Conservation (phyloP, 2,113 vertebrate species). For the Pseudolaguvia tuberculata region DNA sequence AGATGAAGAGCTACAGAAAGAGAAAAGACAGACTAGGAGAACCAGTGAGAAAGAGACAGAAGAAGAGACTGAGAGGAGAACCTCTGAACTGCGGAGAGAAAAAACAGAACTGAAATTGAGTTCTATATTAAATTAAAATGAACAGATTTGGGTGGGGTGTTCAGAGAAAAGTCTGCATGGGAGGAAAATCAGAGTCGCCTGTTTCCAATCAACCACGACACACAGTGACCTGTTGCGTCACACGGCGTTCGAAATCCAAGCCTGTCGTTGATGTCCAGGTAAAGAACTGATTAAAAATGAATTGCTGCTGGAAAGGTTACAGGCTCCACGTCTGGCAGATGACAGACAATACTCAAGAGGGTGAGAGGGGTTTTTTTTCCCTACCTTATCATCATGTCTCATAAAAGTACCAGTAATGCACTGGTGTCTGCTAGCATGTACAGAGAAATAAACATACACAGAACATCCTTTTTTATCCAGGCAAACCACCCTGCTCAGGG, state of each 20-base stretch:
- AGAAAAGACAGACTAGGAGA: neutral
- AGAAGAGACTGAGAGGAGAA: neutral
- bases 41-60: neutral
- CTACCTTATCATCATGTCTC: neutral
- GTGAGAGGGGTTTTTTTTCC: neutral
- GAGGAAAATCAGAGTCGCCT: neutral
- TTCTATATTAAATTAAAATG: slow-evolving; percentile 19
- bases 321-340: neutral
- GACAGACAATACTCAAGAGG: neutral
- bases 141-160: neutral
- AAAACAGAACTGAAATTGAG: neutral
- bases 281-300: slow-evolving; percentile 10
- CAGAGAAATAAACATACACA: neutral
- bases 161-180: neutral
- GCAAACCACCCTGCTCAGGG: too few relatives aligned
- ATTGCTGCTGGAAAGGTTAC: slow-evolving; percentile 16
- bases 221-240: neutral
- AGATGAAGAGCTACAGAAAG: neutral
- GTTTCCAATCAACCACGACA: neutral
- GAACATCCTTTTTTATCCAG: too few relatives aligned
- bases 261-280: neutral
- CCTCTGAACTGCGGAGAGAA: neutral
- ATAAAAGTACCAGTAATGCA: neutral
- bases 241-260: neutral
- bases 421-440: neutral